phyloP scores from a whole-genome alignment of 1,140 invertebrate genomes.

The Pristionchus pacificus region DNA sequence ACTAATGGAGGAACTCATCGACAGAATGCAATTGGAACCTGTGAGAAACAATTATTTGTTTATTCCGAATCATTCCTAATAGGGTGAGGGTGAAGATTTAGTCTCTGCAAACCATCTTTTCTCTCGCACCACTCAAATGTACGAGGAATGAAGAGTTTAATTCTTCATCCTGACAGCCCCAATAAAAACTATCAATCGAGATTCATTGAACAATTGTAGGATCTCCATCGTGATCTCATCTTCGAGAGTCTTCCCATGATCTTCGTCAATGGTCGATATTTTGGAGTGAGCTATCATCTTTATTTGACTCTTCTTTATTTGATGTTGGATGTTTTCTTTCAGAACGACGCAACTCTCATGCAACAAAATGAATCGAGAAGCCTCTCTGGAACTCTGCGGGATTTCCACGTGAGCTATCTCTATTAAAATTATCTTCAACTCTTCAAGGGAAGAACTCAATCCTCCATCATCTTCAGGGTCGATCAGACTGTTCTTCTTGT shows the following conservation, averaged over 20 bases:
- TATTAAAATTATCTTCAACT: background rate
- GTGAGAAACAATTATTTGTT: background rate
- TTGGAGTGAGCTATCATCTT: background rate
- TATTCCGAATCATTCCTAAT: too few species aligned
- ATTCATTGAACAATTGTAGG: background rate
- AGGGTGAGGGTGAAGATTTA: too few species aligned
- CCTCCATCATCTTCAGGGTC: background rate
- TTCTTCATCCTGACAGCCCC: too few species aligned
- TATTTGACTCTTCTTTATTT: background rate
- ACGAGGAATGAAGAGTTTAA: too few species aligned
- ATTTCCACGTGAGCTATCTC: background rate
- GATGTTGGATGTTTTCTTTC: background rate
- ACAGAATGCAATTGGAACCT: background rate
- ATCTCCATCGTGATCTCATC: background rate
- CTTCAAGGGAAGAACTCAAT: background rate
- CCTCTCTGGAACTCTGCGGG: background rate
- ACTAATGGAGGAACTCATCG: background rate
- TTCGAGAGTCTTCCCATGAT: background rate
- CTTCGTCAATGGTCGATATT: background rate
- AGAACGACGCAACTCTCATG: background rate
- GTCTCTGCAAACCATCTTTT: too few species aligned
- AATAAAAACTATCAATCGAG: too few species aligned
- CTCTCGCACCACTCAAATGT: too few species aligned
- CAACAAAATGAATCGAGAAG: background rate
- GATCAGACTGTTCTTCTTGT: background rate